A percentile compares a stretch with the other conserved stretches of the same genome.
These are phyloP conservation scores for Salpingus planirostris DNA, from an alignment of 2,888 invertebrate species.

Conservation along the genomic window DNA sequence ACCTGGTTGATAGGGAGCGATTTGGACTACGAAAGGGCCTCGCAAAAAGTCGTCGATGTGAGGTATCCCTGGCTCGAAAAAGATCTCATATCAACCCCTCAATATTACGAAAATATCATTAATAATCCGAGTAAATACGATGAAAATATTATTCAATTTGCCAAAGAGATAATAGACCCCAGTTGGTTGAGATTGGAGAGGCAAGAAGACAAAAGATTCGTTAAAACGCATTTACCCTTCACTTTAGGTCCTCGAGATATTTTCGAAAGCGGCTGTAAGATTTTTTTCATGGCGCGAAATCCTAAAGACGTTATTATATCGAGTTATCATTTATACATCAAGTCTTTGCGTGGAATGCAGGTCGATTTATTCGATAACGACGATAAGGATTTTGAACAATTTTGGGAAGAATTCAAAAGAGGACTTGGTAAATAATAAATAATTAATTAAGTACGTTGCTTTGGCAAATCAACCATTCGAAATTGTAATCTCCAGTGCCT, in stretches of 20 bases:
- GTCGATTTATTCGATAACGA: too few relatives aligned
- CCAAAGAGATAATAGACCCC: not conserved
- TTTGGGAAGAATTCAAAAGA: not conserved
- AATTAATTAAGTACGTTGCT: too few relatives aligned
- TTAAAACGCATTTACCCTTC: not conserved
- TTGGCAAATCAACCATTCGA: too few relatives aligned
- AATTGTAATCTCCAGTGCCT: not conserved
- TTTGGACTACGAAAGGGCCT: constrained; percentile 54
- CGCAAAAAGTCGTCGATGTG: not conserved
- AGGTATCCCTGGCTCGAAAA: not conserved
- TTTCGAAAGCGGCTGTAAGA: not conserved
- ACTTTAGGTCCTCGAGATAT: not conserved
- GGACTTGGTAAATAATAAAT: too few relatives aligned
- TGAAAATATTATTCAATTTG: not conserved
- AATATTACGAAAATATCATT: too few relatives aligned
- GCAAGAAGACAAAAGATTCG: not conserved
- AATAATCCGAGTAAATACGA: not conserved
- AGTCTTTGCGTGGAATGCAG: too few relatives aligned
- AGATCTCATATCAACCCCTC: too few relatives aligned
- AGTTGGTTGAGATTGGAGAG: not conserved
- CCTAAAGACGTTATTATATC: not conserved
- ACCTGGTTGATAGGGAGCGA: constrained; percentile 64
- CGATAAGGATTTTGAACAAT: not conserved
- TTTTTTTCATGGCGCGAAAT: not conserved
- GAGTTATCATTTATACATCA: not conserved